These are phyloP conservation scores for Brachyopa scutellaris DNA, from an alignment of 2,888 invertebrate species.

Conservation along the genomic window DNA sequence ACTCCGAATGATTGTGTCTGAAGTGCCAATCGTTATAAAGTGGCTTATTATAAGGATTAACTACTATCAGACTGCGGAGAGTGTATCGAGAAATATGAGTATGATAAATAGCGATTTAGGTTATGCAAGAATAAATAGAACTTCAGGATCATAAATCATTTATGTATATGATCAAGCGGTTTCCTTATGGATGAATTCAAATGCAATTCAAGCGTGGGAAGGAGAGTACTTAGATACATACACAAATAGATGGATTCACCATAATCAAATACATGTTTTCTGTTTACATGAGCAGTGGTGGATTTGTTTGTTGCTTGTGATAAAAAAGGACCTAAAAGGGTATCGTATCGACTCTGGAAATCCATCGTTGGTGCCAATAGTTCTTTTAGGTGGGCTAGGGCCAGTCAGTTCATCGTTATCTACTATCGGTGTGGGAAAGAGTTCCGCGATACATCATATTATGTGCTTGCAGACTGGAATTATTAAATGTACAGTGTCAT, in stretches of 20 bases:
- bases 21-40: conserved; percentile 35
- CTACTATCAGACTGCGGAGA: neutral
- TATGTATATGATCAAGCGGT: conserved; percentile 25
- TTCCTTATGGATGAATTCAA: conserved; percentile 45
- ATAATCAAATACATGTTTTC: neutral
- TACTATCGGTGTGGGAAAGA: too few relatives aligned
- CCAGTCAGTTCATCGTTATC: neutral
- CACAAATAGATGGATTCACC: neutral
- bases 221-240: neutral
- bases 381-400: too few relatives aligned
- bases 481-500: too few relatives aligned
- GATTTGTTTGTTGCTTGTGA: neutral
- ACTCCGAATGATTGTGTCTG: neutral
- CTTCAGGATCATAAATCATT: conserved; percentile 30
- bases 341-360: neutral
- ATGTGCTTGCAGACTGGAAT: too few relatives aligned
- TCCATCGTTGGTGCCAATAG: neutral
- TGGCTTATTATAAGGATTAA: conserved; percentile 44
- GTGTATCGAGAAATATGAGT: conserved; percentile 4
- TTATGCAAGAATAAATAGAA: conserved; percentile 40
- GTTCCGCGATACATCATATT: too few relatives aligned
- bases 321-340: conserved; percentile 4
- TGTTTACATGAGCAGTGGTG: conserved; percentile 1
- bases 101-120: conserved; percentile 32
- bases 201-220: conserved; percentile 31